phyloP scores from a whole-genome alignment of 1,140 invertebrate genomes.

The Drosophila mauritiana region DNA sequence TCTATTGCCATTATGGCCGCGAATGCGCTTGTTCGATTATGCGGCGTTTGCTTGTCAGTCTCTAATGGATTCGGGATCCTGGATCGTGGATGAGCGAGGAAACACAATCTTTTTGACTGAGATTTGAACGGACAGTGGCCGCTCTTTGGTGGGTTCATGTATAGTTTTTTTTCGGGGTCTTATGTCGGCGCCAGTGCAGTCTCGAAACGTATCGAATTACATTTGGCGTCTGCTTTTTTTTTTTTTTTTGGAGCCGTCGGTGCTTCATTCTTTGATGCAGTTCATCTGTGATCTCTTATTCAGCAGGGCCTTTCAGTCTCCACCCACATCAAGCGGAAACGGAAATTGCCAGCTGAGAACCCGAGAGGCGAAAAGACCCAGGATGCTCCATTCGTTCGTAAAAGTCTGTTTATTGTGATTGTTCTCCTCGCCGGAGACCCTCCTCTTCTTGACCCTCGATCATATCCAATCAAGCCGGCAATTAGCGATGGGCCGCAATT shows the following conservation, averaged over 20 bases:
- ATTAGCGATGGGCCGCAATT: slow-evolving; percentile 54
- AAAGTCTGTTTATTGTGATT: slow-evolving; percentile 60
- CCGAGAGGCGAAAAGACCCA: slow-evolving; percentile 41
- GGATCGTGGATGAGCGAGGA: slow-evolving; percentile 13
- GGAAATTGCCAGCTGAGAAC: slow-evolving; percentile 55
- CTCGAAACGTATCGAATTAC: slow-evolving; percentile 71
- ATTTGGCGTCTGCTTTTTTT: slow-evolving; percentile 44
- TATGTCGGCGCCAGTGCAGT: slow-evolving; percentile 49
- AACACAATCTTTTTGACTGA: slow-evolving; percentile 58
- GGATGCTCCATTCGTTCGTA: slow-evolving; percentile 10
- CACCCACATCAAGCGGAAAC: slow-evolving; percentile 56
- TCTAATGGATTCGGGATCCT: slow-evolving; percentile 65
- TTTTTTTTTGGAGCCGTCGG: slow-evolving; percentile 18
- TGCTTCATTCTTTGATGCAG: slow-evolving; percentile 60
- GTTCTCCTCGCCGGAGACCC: neutral
- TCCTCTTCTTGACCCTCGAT: slow-evolving; percentile 15
- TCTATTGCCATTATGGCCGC: slow-evolving; percentile 73
- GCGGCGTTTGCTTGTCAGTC: slow-evolving; percentile 64
- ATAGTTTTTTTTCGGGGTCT: slow-evolving; percentile 5
- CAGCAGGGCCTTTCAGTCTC: slow-evolving; percentile 9
- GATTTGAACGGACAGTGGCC: slow-evolving; percentile 20
- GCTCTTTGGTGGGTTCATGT: slow-evolving; percentile 21
- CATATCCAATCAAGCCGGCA: slow-evolving; percentile 62
- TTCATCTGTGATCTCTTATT: slow-evolving; percentile 24
- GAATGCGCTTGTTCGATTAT: slow-evolving; percentile 75